Base-by-base conservation (phyloP, 2,888 invertebrate genomes). In the Torymus texanus region DNA sequence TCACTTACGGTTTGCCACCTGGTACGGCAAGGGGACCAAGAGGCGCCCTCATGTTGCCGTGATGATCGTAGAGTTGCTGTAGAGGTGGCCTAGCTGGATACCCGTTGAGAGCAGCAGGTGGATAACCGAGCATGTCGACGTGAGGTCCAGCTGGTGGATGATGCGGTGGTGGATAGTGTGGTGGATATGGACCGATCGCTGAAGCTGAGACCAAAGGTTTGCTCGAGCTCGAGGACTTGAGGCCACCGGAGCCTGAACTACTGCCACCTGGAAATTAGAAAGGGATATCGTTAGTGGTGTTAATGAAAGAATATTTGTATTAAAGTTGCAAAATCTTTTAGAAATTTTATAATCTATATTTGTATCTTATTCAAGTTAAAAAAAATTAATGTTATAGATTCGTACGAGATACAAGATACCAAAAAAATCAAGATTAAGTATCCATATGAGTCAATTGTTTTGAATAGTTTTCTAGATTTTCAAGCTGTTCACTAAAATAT, bases 1-100 rank as follows among this genome's bases (percentile, higher is more conserved):
- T 29, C 85, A 94, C 95, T 95, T 92, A 96, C 96, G 96, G 95
- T 92, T 96, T 96, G 87, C 96, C 96, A 82, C 95, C 95, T 81
- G 95, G 95, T 84, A 95, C 92, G 81, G 94, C 93, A 59, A 95
- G 91, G 72, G 93, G 92, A 81, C 93, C 93, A 53, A 93, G 92
- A 75, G 93, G 92, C 71, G 94, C 94, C 87, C 94, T 91, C 94
- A 94, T 94, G 86, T 93, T 93, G 66, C 93, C 91, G 87, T 94
- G 94, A 81, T 93, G 93, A 90, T 94, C 94, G 87, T 94, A 94
- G 75, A 93, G 93, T 81, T 93, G 93, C 90, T 93, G 92, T 83
- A 94, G 90, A 53, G 93, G 93, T 68, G 93, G 93, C 85, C 94
- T 91, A 74, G 88, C 84, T 29, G 94, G 94, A 86, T 94, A 94